Conservation (phyloP, 2,113 vertebrate genomes). For the Trachemys scripta region DNA sequence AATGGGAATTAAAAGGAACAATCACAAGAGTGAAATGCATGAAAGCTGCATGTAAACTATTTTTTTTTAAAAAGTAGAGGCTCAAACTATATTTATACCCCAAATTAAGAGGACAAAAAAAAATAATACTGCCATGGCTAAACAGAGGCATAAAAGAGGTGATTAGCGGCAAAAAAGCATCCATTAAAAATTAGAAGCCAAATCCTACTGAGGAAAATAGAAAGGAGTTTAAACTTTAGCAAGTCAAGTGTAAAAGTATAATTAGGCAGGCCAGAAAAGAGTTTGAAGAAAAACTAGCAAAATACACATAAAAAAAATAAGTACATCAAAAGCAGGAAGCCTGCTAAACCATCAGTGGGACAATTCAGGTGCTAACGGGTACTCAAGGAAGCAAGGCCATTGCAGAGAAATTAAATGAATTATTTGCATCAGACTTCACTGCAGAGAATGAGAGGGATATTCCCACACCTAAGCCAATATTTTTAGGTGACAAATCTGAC, state of each 20-base stretch:
- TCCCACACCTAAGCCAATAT: neutral
- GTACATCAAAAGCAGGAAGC: neutral
- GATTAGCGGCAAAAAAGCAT: neutral
- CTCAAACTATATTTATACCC: neutral
- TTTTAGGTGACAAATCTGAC: neutral
- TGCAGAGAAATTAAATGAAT: neutral
- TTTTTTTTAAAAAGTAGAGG: neutral
- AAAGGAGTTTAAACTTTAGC: neutral
- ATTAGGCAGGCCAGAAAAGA: neutral
- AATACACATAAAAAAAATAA: neutral
- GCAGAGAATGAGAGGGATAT: too few species aligned
- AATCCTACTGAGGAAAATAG: neutral
- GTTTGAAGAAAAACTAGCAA: neutral
- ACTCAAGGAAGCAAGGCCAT: neutral
- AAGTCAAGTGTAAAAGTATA: neutral
- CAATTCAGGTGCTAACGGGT: neutral
- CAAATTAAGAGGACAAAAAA: neutral
- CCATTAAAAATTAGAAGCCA: neutral
- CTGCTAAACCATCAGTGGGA: neutral
- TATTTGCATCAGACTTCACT: neutral
- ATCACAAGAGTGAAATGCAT: neutral
- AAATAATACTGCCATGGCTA: neutral
- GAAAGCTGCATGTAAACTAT: neutral
- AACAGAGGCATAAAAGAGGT: neutral
- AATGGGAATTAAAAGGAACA: neutral